A percentile compares a stretch with the other conserved stretches of the same genome.
Evolutionary conservation across 2,113 vertebrate species (phyloP).

Genomic region (Benitochromis conjunctus): DNA sequence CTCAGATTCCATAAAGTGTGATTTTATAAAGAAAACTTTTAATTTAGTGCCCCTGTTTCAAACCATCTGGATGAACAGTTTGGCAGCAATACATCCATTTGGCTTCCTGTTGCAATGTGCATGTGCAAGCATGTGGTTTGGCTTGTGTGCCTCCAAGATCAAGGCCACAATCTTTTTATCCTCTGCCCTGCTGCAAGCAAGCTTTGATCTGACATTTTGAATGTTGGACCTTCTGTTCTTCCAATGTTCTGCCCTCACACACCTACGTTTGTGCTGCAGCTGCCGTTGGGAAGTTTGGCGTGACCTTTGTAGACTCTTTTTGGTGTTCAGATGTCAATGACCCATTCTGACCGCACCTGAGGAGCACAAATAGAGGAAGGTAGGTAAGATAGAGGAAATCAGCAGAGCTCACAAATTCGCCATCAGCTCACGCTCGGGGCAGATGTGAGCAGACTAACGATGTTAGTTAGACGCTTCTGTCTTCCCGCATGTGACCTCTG

Average conservation of each 20-base stretch:
- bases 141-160: constrained; percentile 48
- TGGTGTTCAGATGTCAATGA: neutral
- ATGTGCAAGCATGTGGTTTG: constrained; percentile 25
- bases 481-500: constrained; percentile 27
- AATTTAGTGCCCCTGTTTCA: neutral
- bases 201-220: constrained; percentile 63
- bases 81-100: constrained; percentile 5
- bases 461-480: neutral
- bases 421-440: neutral
- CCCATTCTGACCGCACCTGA: neutral
- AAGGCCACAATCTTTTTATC: constrained; percentile 62
- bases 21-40: neutral
- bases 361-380: neutral
- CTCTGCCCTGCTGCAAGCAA: constrained; percentile 35
- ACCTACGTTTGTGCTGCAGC: neutral
- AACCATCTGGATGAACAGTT: constrained; percentile 37
- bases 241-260: constrained; percentile 6
- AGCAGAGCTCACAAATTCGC: neutral
- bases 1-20: neutral
- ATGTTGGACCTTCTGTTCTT: constrained; percentile 54
- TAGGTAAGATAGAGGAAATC: neutral
- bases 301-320: neutral
- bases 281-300: constrained; percentile 11
- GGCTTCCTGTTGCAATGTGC: constrained; percentile 7
- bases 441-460: neutral